Evolutionary conservation across 2,113 vertebrate genomes (phyloP).

Genomic region (Nestor notabilis): DNA sequence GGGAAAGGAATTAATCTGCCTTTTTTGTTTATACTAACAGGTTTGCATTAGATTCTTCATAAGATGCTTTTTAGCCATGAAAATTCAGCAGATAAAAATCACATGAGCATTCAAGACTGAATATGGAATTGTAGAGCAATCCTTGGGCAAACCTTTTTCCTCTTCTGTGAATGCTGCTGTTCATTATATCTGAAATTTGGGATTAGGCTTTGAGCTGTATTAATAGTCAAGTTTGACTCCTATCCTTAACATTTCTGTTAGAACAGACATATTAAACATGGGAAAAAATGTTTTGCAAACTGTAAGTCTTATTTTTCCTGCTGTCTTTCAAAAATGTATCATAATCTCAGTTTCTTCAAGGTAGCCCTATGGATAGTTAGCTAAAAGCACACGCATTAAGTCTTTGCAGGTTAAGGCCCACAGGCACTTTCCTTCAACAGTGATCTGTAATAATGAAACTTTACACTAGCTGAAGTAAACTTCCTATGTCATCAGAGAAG

Average conservation of each 20-base stretch:
- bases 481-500: not conserved
- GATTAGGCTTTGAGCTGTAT: not conserved
- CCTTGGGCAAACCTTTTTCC: not conserved
- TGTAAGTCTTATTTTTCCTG: not conserved
- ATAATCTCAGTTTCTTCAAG: not conserved
- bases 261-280: not conserved
- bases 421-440: not conserved
- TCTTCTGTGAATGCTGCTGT: not conserved
- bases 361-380: not conserved
- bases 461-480: not conserved
- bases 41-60: not conserved
- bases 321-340: not conserved
- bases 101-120: not conserved
- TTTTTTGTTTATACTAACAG: not conserved
- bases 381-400: not conserved
- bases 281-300: not conserved
- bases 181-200: not conserved
- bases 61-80: not conserved
- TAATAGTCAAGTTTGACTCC: not conserved
- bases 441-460: not conserved
- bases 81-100: not conserved
- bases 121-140: not conserved
- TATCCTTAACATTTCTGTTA: not conserved
- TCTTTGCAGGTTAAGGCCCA: constrained; percentile 7
- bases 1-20: not conserved